These are phyloP conservation scores for Agrochola circellaris DNA, from an alignment of 2,888 invertebrate species.

Conservation along the genomic window DNA sequence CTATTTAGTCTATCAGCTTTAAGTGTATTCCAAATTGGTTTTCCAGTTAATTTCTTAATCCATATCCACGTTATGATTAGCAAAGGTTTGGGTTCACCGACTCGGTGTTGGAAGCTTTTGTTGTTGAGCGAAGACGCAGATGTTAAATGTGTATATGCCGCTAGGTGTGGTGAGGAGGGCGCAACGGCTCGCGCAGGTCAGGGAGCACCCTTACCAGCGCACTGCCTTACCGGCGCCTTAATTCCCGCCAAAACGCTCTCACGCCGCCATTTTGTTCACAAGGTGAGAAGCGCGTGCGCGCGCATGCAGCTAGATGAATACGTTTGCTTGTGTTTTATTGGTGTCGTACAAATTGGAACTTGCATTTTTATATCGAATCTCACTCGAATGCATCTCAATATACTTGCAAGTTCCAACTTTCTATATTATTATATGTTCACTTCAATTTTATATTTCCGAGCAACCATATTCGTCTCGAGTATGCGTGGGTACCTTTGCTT, in stretches of 20 bases:
- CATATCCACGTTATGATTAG: constrained; percentile 53
- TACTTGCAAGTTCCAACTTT: constrained; percentile 58
- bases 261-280: constrained; percentile 90
- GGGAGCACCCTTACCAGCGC: constrained; percentile 99
- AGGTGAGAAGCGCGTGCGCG: constrained; percentile 89
- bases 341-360: constrained; percentile 62
- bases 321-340: constrained; percentile 76
- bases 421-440: constrained; percentile 39
- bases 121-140: constrained; percentile 79
- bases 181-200: constrained; percentile 96
- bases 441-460: constrained; percentile 66
- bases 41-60: constrained; percentile 64
- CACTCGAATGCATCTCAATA: constrained; percentile 48
- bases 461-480: constrained; percentile 81
- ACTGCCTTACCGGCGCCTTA: constrained; percentile 94
- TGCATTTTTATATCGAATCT: constrained; percentile 58
- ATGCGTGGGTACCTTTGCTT: constrained; percentile 87
- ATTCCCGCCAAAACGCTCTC: constrained; percentile 87
- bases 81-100: constrained; percentile 69
- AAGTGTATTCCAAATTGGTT: constrained; percentile 67
- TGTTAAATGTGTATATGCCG: constrained; percentile 89
- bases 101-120: constrained; percentile 74
- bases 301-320: constrained; percentile 82
- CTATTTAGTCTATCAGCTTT: constrained; percentile 67
- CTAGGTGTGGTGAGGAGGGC: constrained; percentile 96